Evolutionary conservation across 2,888 invertebrate genomes (phyloP).

Genomic region (Amiota minor): DNA sequence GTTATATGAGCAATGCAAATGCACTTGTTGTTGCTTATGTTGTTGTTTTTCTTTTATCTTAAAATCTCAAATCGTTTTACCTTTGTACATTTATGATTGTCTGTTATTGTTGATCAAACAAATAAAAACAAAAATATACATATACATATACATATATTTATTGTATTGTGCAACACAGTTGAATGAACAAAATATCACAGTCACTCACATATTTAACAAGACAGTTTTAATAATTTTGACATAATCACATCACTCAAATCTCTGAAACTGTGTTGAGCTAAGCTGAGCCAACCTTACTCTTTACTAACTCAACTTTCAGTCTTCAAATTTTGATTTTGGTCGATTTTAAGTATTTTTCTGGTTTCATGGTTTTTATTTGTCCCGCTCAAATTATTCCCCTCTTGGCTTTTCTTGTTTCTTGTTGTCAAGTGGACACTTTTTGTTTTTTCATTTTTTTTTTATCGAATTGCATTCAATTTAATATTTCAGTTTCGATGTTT

Average conservation of each 20-base stretch:
- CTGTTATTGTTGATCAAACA: constrained; percentile 15
- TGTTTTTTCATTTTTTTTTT: constrained; percentile 5
- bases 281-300: neutral
- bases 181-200: constrained; percentile 13
- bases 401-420: neutral
- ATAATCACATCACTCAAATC: constrained; percentile 66
- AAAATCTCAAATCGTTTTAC: neutral
- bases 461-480: constrained; percentile 5
- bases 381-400: neutral
- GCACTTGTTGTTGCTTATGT: constrained; percentile 16
- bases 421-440: constrained; percentile 23
- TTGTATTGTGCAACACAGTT: constrained; percentile 16
- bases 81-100: neutral
- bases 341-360: neutral
- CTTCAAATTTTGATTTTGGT: constrained; percentile 3
- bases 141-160: neutral
- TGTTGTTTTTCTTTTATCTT: constrained; percentile 1
- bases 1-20: neutral
- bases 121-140: constrained; percentile 17
- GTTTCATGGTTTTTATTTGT: constrained; percentile 17
- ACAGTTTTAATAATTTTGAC: constrained; percentile 68
- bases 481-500: neutral
- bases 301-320: neutral
- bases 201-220: constrained; percentile 39
- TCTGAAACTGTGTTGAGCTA: constrained; percentile 27